Conservation (phyloP, 2,113 vertebrate genomes). For the Spermophilus dauricus region DNA sequence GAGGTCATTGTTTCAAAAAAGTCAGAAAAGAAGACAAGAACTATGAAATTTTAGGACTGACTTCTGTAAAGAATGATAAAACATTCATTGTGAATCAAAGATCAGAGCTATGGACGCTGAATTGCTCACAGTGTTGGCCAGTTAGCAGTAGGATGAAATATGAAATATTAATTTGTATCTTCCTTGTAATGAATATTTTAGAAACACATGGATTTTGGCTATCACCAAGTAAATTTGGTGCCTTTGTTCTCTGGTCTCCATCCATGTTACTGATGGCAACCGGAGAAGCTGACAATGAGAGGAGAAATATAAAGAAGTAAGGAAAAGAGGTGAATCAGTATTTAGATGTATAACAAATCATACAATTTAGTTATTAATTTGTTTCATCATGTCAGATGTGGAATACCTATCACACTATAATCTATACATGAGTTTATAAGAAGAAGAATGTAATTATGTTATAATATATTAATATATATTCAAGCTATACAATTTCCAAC, state of each 20-base stretch:
- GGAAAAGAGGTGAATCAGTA: neutral
- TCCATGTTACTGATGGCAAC: too few species aligned
- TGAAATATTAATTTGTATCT: neutral
- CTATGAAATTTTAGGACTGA: neutral
- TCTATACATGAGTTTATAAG: too few species aligned
- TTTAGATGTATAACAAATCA: neutral
- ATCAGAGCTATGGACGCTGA: neutral
- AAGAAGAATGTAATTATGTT: too few species aligned
- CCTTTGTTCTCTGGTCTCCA: too few species aligned
- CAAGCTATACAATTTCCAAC: too few species aligned
- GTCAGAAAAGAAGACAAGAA: neutral
- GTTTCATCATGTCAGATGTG: too few species aligned
- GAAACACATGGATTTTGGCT: neutral
- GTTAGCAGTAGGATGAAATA: neutral
- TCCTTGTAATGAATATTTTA: neutral
- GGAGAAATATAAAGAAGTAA: neutral
- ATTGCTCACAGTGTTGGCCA: neutral
- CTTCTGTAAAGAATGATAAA: neutral
- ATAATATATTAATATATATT: too few species aligned
- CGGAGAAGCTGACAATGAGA: too few species aligned
- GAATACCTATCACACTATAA: too few species aligned
- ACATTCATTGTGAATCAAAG: neutral
- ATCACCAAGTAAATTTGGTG: too few species aligned
- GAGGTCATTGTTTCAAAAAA: neutral
- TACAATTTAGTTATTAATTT: neutral